Percentiles rank a stretch among this genome's conserved stretches.
Evolutionary conservation across 2,113 vertebrate genomes (phyloP).

Genomic region (Heteronetta atricapilla): DNA sequence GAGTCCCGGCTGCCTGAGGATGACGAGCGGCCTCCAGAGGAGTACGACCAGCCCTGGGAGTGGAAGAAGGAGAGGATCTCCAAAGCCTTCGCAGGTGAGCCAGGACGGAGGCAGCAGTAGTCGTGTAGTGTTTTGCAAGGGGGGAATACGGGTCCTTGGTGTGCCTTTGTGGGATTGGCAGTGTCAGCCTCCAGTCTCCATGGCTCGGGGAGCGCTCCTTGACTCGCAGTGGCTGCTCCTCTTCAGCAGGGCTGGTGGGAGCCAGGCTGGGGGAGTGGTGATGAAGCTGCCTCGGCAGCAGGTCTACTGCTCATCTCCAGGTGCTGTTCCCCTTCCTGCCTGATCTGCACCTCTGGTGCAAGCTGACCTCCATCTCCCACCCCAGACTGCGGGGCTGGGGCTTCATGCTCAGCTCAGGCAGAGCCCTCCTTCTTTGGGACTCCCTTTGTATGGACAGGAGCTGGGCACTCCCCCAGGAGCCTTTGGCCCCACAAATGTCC

Average conservation of each 20-base stretch:
- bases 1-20: slow-evolving; percentile 95
- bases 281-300: neutral
- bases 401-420: neutral
- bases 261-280: neutral
- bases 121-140: accelerated
- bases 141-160: neutral
- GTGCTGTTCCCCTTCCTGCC: neutral
- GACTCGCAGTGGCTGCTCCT: neutral
- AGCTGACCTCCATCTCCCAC: neutral
- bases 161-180: neutral
- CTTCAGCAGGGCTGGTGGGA: neutral
- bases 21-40: slow-evolving; percentile 92
- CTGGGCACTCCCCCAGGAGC: neutral
- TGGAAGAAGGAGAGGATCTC: slow-evolving; percentile 98
- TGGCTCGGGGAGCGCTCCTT: accelerated
- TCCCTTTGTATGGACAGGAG: neutral
- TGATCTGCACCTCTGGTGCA: neutral
- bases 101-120: neutral
- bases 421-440: neutral
- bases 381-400: neutral
- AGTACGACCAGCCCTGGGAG: slow-evolving; percentile 99
- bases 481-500: neutral
- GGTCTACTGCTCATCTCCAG: neutral
- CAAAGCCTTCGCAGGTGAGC: slow-evolving; percentile 94
- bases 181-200: neutral